A percentile compares a stretch with the other conserved stretches of the same genome.
These are phyloP conservation scores for Zapornia atra DNA, from an alignment of 2,113 vertebrate species.

Conservation along the genomic window DNA sequence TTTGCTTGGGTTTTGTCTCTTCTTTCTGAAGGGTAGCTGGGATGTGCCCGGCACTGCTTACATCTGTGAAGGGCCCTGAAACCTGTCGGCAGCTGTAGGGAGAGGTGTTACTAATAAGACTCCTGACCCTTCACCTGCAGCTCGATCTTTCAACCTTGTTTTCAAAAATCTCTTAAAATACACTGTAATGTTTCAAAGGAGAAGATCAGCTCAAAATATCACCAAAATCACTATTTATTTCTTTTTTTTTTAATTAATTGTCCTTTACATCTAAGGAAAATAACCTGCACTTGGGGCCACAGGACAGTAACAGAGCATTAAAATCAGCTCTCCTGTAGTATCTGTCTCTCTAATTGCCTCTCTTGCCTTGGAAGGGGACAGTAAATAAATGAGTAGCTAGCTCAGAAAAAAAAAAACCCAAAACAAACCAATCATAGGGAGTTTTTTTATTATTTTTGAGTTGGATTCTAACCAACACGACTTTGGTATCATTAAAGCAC, in stretches of 20 bases:
- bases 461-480: background rate
- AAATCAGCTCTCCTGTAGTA: too few species aligned
- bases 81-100: background rate
- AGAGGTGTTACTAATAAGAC: too few species aligned
- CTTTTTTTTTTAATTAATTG: background rate
- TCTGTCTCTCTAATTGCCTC: background rate
- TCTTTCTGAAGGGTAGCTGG: background rate
- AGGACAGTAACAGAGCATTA: background rate
- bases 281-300: background rate
- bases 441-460: background rate
- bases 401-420: background rate
- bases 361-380: background rate
- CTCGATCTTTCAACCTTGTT: background rate
- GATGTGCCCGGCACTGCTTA: background rate
- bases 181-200: background rate
- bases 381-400: background rate
- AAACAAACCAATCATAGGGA: background rate
- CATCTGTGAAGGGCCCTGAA: background rate
- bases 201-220: background rate
- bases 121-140: background rate
- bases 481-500: background rate
- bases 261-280: background rate
- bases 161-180: background rate
- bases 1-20: background rate
- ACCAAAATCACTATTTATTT: background rate